A percentile compares a stretch with the other conserved stretches of the same genome.
phyloP scores from a whole-genome alignment of 2,888 invertebrate species.

The Drosophila meridiana region DNA sequence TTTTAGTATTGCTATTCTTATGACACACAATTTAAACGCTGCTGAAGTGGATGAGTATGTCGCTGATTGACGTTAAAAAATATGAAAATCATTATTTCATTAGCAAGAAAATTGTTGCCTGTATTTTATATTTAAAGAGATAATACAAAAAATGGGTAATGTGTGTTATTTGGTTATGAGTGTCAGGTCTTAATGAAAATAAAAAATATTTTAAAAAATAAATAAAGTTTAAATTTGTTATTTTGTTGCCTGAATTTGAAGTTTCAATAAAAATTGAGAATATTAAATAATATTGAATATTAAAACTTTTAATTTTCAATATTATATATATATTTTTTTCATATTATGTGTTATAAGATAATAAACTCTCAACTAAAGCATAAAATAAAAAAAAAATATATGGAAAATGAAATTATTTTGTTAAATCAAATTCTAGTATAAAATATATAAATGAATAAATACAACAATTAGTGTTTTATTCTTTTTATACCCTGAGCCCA shows the following conservation, averaged over 20 bases:
- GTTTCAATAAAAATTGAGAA: no score
- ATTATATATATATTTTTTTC: no score
- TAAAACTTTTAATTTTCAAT: no score
- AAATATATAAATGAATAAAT: neutral
- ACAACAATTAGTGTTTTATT: no score
- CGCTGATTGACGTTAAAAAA: conserved; percentile 8
- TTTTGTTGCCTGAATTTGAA: no score
- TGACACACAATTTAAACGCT: neutral
- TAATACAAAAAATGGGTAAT: no score
- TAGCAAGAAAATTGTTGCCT: no score
- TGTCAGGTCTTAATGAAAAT: neutral
- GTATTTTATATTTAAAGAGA: neutral
- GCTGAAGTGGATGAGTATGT: neutral
- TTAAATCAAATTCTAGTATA: neutral
- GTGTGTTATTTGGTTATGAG: neutral
- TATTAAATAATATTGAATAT: no score
- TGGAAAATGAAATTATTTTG: neutral
- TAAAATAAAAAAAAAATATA: no score
- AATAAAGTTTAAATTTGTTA: neutral
- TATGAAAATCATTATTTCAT: neutral
- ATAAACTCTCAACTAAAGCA: no score
- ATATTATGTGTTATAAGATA: no score
- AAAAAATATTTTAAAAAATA: neutral
- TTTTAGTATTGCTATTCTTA: neutral
- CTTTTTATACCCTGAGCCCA: no score